Conservation (phyloP, 2,888 invertebrate genomes). For the Girardia tigrina region DNA sequence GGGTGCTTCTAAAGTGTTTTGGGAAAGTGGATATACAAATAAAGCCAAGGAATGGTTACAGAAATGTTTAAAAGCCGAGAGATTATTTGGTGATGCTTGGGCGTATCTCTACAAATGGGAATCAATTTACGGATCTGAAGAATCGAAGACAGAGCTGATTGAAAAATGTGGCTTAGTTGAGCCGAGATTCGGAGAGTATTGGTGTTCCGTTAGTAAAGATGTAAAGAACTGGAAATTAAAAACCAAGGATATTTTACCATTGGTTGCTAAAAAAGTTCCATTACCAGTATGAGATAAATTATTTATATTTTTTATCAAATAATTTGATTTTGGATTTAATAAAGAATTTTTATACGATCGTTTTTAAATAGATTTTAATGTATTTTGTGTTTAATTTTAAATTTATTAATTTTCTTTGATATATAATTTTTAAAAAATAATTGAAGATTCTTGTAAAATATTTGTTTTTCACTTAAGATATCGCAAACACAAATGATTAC, state of each 20-base stretch:
- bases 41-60: conserved; percentile 97
- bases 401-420: no score
- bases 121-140: conserved; percentile 69
- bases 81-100: conserved; percentile 94
- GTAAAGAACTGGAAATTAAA: conserved; percentile 81
- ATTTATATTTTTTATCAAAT: no score
- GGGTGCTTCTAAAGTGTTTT: conserved; percentile 87
- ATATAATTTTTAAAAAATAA: no score
- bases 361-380: no score
- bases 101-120: conserved; percentile 94
- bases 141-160: background rate
- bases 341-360: no score
- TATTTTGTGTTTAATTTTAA: no score
- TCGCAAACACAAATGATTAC: no score
- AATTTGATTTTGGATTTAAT: no score
- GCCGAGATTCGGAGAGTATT: conserved; percentile 85
- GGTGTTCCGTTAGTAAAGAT: conserved; percentile 82
- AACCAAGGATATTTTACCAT: conserved; percentile 68
- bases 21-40: conserved; percentile 75
- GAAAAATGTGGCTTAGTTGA: conserved; percentile 70
- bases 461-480: no score
- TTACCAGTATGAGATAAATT: no score
- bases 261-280: conserved; percentile 24
- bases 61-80: conserved; percentile 84
- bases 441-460: no score